Conservation (phyloP, 2,113 vertebrate species). For the Colistium nudipinnis region DNA sequence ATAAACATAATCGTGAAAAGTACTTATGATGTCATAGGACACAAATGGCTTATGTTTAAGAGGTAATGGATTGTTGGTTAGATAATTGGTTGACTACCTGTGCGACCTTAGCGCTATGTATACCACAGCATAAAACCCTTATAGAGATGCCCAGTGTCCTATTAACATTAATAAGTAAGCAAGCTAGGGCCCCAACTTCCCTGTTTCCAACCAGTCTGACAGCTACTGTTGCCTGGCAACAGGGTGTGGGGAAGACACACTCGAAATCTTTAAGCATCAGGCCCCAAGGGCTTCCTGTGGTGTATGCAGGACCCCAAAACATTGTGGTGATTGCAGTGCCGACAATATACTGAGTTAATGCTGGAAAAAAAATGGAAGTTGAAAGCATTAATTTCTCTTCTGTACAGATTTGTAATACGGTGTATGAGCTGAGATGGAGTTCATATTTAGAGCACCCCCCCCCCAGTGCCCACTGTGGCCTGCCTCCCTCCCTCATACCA, state of each 20-base stretch:
- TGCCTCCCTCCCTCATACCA: conserved; percentile 8
- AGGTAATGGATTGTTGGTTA: background rate
- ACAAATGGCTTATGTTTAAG: background rate
- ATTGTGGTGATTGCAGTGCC: conserved; percentile 13
- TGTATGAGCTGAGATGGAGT: background rate
- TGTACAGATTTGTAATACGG: conserved; percentile 1
- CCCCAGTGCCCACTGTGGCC: background rate
- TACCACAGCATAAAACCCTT: background rate
- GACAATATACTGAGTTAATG: background rate
- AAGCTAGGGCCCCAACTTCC: conserved; percentile 58
- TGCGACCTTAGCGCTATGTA: background rate
- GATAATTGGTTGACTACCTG: background rate
- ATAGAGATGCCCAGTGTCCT: conserved; percentile 4
- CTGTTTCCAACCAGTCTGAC: conserved; percentile 52
- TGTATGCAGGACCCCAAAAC: conserved; percentile 51
- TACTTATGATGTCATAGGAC: background rate
- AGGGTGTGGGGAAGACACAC: conserved; percentile 31
- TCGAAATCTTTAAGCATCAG: conserved; percentile 54
- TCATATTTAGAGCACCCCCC: conserved; percentile 21
- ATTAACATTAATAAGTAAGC: conserved; percentile 51
- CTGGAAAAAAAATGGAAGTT: conserved; percentile 29
- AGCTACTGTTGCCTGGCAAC: conserved; percentile 79
- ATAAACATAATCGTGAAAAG: conserved; percentile 4
- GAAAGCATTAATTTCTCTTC: conserved; percentile 13
- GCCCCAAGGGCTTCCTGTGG: conserved; percentile 54